Base-by-base conservation (phyloP, 2,888 invertebrate genomes). In the Poecilus cupreus region DNA sequence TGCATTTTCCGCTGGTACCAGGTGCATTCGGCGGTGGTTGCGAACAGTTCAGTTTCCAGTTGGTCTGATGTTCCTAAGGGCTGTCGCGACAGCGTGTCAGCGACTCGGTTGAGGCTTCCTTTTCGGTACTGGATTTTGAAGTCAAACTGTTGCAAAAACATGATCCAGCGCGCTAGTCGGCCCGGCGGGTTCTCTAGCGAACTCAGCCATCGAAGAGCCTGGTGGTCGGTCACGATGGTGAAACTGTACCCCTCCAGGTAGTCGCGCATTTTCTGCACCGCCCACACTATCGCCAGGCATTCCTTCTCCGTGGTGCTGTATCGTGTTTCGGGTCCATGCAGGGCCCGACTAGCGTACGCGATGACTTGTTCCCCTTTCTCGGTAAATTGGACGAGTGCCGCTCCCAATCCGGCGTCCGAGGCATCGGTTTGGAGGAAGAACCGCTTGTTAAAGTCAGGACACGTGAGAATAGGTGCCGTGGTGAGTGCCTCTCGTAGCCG, bases 361-460 rank as follows among this genome's bases (percentile, higher is more conserved):
- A 83, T 79, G 2, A 82, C 82, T 0, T 79, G 64, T 24, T 70
- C 78, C n/a, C 37, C 10, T 2, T 32, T 54, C 0, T 78, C 76
- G 0, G 37, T 22, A 18, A 51, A 24, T 76, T 83, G 80, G 11
- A 43, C 20, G 10, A 83, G 70, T 32, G 64, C 82, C 13, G 80
- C 68, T 8, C 82, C 83, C 13, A 83, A 16, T 11, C 82, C 82
- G 0, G 8, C 22, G 11, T 68, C 68, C 10, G 79, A 77, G 4
- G 78, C 81, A 54, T 81, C 82, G 18, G 82, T 83, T 39, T 83
- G 82, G 8, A 83, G 64, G 4, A 16, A 22, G 49, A 83, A 83
- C 26, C 57, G 39, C 8, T 81, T 82, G 0, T 49, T 11, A 37
- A 84, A 85, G 77, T 85, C 83, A 0, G 84, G 83, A 22, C 83